Percentiles rank a stretch among this genome's conserved stretches.
Conservation (phyloP, 2,113 vertebrate genomes). For the Semicossyphus pulcher region DNA sequence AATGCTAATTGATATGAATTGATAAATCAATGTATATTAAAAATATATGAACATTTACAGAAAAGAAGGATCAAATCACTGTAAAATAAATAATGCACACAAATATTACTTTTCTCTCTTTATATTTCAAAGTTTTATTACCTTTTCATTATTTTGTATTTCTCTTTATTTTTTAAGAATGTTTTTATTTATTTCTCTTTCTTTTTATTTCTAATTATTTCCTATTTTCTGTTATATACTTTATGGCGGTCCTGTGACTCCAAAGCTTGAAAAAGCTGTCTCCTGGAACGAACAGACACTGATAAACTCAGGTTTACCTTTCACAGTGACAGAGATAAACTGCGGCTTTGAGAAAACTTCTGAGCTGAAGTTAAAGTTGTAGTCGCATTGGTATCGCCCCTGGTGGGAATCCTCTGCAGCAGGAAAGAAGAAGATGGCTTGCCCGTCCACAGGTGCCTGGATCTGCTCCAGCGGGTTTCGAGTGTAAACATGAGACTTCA, state of each 20-base stretch:
- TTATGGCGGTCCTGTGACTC: background rate
- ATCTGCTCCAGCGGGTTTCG: background rate
- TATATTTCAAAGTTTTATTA: no score
- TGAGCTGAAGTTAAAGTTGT: background rate
- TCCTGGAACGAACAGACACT: background rate
- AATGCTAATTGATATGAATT: no score
- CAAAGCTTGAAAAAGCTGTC: background rate
- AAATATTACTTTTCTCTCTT: no score
- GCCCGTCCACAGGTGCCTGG: background rate
- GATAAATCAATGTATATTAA: no score
- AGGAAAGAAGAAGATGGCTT: constrained; percentile 24
- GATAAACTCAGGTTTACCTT: constrained; percentile 1
- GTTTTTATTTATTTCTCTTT: no score
- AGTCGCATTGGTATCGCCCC: background rate
- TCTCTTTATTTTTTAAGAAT: no score
- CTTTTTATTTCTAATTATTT: no score
- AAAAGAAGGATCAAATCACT: no score
- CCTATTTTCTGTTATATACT: no score
- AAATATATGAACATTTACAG: no score
- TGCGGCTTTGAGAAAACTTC: background rate
- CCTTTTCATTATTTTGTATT: no score
- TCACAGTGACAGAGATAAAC: background rate
- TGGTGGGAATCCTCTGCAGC: background rate
- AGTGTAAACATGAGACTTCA: background rate
- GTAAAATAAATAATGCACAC: no score